Evolutionary conservation across 2,113 vertebrate species (phyloP).

Genomic region (Rissa tridactyla): DNA sequence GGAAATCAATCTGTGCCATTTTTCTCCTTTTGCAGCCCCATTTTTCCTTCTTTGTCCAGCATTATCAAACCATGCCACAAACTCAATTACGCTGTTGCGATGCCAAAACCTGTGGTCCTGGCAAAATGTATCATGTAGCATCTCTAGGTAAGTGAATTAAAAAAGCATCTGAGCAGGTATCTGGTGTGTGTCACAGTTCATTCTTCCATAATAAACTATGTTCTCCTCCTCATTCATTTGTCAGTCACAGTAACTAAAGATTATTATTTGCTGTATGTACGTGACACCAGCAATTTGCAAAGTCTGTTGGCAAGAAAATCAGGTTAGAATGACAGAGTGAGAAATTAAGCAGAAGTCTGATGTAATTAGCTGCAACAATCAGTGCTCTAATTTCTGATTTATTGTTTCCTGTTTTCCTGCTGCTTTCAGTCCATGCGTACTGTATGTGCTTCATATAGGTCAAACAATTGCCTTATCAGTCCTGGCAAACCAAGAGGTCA

Average conservation of each 20-base stretch:
- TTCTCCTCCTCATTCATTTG: slow-evolving; percentile 80
- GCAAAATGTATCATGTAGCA: slow-evolving; percentile 74
- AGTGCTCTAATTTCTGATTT: slow-evolving; percentile 91
- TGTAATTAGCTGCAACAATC: slow-evolving; percentile 93
- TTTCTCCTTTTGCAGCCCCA: slow-evolving; percentile 21
- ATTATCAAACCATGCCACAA: slow-evolving; percentile 76
- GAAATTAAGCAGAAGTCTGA: slow-evolving; percentile 89
- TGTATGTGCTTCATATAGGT: slow-evolving; percentile 82
- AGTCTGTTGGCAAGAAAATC: slow-evolving; percentile 87
- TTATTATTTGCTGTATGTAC: slow-evolving; percentile 81
- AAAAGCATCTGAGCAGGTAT: slow-evolving; percentile 81
- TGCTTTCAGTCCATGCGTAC: slow-evolving; percentile 78
- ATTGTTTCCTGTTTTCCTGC: slow-evolving; percentile 92
- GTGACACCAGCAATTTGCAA: slow-evolving; percentile 85
- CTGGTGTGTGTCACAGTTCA: slow-evolving; percentile 84
- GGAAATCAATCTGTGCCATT: slow-evolving; percentile 35
- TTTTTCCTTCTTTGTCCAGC: slow-evolving; percentile 57
- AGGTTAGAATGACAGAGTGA: slow-evolving; percentile 86
- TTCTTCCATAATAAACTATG: slow-evolving; percentile 78
- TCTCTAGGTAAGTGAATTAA: slow-evolving; percentile 86
- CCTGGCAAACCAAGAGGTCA: slow-evolving; percentile 78
- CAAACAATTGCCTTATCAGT: slow-evolving; percentile 84
- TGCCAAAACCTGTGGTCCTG: slow-evolving; percentile 76
- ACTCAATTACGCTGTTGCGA: slow-evolving; percentile 75
- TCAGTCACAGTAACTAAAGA: slow-evolving; percentile 80